A percentile compares a stretch with the other conserved stretches of the same genome.
Evolutionary conservation across 2,888 invertebrate species (phyloP).

Genomic region (Gryllus longicercus): DNA sequence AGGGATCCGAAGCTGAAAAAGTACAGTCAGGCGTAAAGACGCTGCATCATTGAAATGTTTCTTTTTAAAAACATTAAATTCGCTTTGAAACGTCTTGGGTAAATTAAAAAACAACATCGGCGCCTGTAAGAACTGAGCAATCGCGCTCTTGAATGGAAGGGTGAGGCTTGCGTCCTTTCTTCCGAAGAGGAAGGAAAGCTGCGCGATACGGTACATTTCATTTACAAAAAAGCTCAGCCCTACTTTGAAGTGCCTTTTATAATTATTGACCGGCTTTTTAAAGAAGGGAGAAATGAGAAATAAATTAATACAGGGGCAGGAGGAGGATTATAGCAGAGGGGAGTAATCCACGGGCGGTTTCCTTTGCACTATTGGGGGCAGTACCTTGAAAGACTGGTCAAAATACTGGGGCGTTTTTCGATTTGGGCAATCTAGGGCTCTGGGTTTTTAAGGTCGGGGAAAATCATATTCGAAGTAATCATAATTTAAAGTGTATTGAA

Average conservation of each 20-base stretch:
- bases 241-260: conserved; percentile 4
- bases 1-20: neutral
- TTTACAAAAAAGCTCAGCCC: neutral
- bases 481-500: too few relatives aligned
- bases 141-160: neutral
- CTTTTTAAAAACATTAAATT: neutral
- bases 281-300: neutral
- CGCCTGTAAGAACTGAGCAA: neutral
- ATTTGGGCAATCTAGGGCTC: too few relatives aligned
- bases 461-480: too few relatives aligned
- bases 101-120: conserved; percentile 1
- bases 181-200: neutral
- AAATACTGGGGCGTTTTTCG: too few relatives aligned
- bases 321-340: neutral
- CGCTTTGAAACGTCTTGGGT: neutral
- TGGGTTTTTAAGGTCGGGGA: too few relatives aligned
- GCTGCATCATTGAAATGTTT: neutral
- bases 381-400: too few relatives aligned
- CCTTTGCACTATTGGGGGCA: too few relatives aligned
- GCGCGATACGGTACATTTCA: neutral
- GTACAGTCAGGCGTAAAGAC: conserved; percentile 8
- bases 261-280: conserved; percentile 1
- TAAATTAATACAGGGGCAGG: neutral
- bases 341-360: too few relatives aligned
- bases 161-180: neutral